Conservation (phyloP, 2,888 invertebrate species). For the Hyles lineata region DNA sequence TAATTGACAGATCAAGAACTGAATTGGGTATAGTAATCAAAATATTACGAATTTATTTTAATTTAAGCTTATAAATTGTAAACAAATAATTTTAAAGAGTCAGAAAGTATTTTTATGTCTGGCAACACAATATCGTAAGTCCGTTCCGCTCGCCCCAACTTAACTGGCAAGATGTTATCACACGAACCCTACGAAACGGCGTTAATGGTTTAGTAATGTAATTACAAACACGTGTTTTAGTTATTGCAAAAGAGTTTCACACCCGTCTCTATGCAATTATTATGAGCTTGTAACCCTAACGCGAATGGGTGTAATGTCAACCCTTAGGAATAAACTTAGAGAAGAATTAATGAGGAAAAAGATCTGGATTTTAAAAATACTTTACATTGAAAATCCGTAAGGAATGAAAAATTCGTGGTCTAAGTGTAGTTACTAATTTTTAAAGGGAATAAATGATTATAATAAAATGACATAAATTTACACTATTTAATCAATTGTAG, state of each 20-base stretch:
- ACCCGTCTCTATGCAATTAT: conserved; percentile 17
- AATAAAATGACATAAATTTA: too few species aligned
- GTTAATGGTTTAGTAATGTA: conserved; percentile 23
- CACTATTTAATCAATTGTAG: too few species aligned
- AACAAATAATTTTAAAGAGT: not conserved
- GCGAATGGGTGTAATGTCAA: not conserved
- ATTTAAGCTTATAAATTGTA: too few species aligned
- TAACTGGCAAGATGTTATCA: conserved; percentile 23
- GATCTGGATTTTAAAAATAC: not conserved
- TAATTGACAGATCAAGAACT: too few species aligned
- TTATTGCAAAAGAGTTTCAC: conserved; percentile 16
- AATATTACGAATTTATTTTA: too few species aligned
- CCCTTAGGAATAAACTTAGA: not conserved
- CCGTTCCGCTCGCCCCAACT: conserved; percentile 4
- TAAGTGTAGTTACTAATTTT: too few species aligned
- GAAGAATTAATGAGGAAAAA: not conserved
- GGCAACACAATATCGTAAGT: conserved; percentile 6
- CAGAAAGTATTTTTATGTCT: not conserved
- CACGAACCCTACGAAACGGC: conserved; percentile 11
- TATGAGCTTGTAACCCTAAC: conserved; percentile 19
- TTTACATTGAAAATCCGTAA: not conserved
- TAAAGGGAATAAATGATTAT: too few species aligned
- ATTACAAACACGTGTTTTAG: conserved; percentile 25
- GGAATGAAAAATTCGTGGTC: too few species aligned
- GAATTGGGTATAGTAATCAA: too few species aligned